phyloP scores from a whole-genome alignment of 2,888 invertebrate genomes.

The Notocelia uddmanniana region DNA sequence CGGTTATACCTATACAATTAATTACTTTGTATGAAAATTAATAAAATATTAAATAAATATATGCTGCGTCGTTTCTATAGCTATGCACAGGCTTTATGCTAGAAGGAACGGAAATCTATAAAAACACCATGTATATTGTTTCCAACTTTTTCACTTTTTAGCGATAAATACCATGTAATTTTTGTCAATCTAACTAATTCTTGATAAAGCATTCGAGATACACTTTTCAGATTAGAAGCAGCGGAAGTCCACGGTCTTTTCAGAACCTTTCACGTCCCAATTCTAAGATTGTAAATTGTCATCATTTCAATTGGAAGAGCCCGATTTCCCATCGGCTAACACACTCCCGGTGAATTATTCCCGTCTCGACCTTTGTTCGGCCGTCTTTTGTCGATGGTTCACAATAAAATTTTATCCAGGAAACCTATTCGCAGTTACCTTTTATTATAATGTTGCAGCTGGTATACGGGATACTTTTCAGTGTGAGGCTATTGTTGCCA shows the following conservation, averaged over 20 bases:
- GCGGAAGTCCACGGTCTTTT: slow-evolving; percentile 14
- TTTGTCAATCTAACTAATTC: background rate
- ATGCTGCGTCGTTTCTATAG: too few species aligned
- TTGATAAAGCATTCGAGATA: slow-evolving; percentile 1
- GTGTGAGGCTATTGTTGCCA: slow-evolving; percentile 70
- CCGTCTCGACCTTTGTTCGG: slow-evolving; percentile 55
- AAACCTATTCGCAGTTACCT: slow-evolving; percentile 83
- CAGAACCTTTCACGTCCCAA: slow-evolving; percentile 6
- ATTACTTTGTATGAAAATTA: too few species aligned
- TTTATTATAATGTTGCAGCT: slow-evolving; percentile 84
- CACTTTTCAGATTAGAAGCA: slow-evolving; percentile 15
- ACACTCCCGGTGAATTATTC: slow-evolving; percentile 49
- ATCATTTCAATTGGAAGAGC: slow-evolving; percentile 41
- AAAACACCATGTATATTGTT: too few species aligned
- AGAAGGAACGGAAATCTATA: too few species aligned
- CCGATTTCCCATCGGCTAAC: slow-evolving; percentile 40
- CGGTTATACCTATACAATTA: too few species aligned
- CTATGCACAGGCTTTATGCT: too few species aligned
- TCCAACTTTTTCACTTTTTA: too few species aligned
- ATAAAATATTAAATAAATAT: too few species aligned
- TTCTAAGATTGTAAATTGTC: slow-evolving; percentile 40
- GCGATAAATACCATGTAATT: background rate
- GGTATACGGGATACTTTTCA: slow-evolving; percentile 77
- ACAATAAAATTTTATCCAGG: slow-evolving; percentile 84
- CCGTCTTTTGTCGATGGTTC: slow-evolving; percentile 76